Evolutionary conservation across 2,113 vertebrate genomes (phyloP).

Genomic region (Ceyx margarethae): DNA sequence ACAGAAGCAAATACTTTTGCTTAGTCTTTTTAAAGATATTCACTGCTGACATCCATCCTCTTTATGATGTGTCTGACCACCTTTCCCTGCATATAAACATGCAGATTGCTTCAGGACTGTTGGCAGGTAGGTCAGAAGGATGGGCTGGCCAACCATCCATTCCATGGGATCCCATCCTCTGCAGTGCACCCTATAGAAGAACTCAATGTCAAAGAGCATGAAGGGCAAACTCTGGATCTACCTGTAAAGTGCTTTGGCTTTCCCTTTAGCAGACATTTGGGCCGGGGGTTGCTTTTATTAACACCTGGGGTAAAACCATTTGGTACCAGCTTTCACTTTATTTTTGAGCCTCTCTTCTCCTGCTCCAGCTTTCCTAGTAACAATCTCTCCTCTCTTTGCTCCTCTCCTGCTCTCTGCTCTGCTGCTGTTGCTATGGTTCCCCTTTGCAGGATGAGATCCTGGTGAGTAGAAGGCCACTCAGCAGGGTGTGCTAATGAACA

Average conservation of each 20-base stretch:
- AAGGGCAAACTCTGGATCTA: neutral
- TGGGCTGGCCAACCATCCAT: neutral
- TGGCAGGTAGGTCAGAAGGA: neutral
- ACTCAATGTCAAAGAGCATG: neutral
- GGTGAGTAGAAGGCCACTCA: conserved; percentile 83
- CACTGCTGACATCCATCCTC: neutral
- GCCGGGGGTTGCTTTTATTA: neutral
- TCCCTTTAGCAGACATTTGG: conserved; percentile 29
- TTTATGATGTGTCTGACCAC: neutral
- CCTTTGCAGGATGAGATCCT: conserved; percentile 90
- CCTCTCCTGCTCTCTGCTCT: conserved; percentile 78
- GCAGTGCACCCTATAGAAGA: neutral
- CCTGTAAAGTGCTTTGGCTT: neutral
- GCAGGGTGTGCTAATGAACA: conserved; percentile 61
- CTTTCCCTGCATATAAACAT: neutral
- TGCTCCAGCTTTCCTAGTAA: conserved; percentile 77
- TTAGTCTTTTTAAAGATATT: neutral
- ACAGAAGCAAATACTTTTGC: neutral
- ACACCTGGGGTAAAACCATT: neutral
- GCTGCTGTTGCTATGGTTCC: conserved; percentile 85
- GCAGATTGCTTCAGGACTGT: neutral
- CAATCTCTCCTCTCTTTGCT: conserved; percentile 80
- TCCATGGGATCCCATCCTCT: neutral
- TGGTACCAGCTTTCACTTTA: conserved; percentile 27
- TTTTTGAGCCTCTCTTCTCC: conserved; percentile 62